A percentile compares a stretch with the other conserved stretches of the same genome.
These are phyloP conservation scores for Tylochromis polylepis DNA, from an alignment of 2,113 vertebrate genomes.

Conservation along the genomic window DNA sequence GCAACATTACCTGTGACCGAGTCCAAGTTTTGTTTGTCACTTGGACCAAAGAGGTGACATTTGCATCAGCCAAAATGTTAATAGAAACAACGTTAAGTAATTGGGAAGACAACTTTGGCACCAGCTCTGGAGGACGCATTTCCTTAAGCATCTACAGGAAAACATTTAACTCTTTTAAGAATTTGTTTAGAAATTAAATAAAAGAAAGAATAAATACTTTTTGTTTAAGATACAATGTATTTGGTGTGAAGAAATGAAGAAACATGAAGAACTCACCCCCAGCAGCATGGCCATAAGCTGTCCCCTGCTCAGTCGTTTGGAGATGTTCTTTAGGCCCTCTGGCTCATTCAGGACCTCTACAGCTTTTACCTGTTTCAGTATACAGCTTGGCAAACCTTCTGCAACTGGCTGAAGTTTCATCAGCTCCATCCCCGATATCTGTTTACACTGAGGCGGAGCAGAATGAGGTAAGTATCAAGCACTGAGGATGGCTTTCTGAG, in stretches of 20 bases:
- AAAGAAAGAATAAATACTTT: not conserved
- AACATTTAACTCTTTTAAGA: not conserved
- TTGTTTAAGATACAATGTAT: not conserved
- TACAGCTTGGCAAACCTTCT: conserved; percentile 37
- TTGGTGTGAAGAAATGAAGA: not conserved
- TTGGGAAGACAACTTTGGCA: conserved; percentile 15
- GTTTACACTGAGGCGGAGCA: not conserved
- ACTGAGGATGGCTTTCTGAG: not conserved
- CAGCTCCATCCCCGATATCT: conserved; percentile 26
- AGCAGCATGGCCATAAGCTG: conserved; percentile 60
- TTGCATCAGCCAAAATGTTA: conserved; percentile 26
- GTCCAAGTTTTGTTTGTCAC: conserved; percentile 46
- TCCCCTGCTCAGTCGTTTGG: conserved; percentile 35
- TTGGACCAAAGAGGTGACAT: conserved; percentile 49
- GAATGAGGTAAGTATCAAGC: not conserved
- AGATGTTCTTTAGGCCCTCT: conserved; percentile 40
- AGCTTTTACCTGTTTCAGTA: conserved; percentile 26
- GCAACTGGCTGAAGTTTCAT: conserved; percentile 32
- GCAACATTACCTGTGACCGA: conserved; percentile 55
- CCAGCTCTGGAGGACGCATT: conserved; percentile 27
- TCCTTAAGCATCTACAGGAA: conserved; percentile 39
- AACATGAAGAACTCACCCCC: conserved; percentile 47
- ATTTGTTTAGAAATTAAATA: not conserved
- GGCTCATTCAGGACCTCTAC: conserved; percentile 22
- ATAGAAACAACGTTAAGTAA: conserved; percentile 54